These are phyloP conservation scores for Ficedula albicollis DNA, from an alignment of 2,797 vertebrate genomes.

Conservation along the genomic window DNA sequence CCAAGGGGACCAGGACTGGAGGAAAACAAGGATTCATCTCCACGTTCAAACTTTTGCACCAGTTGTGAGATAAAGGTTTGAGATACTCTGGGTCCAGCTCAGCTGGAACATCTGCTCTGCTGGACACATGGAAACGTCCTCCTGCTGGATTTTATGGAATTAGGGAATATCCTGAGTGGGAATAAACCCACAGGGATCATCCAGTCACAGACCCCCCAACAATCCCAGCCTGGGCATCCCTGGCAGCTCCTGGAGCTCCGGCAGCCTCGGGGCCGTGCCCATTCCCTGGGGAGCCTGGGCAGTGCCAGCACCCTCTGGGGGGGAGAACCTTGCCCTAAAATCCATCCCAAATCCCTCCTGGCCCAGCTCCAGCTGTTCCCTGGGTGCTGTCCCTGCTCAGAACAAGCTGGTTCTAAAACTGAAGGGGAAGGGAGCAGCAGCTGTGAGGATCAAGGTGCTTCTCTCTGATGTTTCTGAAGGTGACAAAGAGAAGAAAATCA, in stretches of 20 bases:
- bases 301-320: no score
- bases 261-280: no score
- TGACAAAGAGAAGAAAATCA: neutral
- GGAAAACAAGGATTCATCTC: neutral
- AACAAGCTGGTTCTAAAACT: neutral
- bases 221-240: neutral
- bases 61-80: neutral
- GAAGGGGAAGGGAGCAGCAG: neutral
- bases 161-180: neutral
- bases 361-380: no score
- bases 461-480: neutral
- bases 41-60: neutral
- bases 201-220: fast-evolving
- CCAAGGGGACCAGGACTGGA: neutral
- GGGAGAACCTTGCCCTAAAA: no score
- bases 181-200: fast-evolving
- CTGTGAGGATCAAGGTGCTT: neutral
- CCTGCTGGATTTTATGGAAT: neutral
- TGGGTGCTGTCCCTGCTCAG: neutral
- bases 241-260: no score
- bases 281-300: no score
- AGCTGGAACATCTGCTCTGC: neutral
- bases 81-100: fast-evolving
- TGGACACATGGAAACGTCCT: neutral
- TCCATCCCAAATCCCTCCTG: no score